Percentiles rank a stretch among this genome's conserved stretches.
Evolutionary conservation across 23 tunicate species (phyloP).

Genomic region (Trididemnum nubilum): DNA sequence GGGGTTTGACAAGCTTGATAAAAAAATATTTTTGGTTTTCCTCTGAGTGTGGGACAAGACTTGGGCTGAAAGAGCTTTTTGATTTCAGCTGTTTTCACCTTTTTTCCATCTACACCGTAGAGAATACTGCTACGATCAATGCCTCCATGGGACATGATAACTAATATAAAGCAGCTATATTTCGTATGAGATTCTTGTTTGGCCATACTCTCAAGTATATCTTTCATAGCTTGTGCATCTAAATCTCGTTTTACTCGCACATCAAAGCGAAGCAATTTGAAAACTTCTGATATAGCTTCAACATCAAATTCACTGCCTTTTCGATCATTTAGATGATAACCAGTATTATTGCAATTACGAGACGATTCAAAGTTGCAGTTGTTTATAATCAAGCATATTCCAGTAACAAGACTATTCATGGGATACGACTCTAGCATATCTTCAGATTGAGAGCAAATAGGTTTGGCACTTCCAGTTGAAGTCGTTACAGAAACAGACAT

Average conservation of each 20-base stretch:
- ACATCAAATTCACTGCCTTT: slow-evolving; percentile 50
- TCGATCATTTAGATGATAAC: slow-evolving; percentile 30
- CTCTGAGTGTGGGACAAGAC: slow-evolving; percentile 38
- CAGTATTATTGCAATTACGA: background rate
- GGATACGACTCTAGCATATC: slow-evolving; percentile 13
- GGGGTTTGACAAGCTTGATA: slow-evolving; percentile 76
- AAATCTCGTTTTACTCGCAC: slow-evolving; percentile 37
- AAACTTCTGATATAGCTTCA: slow-evolving; percentile 19
- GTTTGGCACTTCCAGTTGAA: too few species aligned
- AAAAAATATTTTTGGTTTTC: slow-evolving; percentile 80
- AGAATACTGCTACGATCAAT: slow-evolving; percentile 57
- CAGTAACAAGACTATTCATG: slow-evolving; percentile 52
- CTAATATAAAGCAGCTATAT: slow-evolving; percentile 49
- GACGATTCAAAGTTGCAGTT: slow-evolving; percentile 26
- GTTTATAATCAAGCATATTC: slow-evolving; percentile 67
- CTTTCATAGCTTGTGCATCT: slow-evolving; percentile 33
- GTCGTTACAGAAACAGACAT: too few species aligned
- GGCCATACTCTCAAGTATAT: slow-evolving; percentile 11
- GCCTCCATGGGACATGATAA: slow-evolving; percentile 86
- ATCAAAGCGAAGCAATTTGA: slow-evolving; percentile 54
- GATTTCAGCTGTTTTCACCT: slow-evolving; percentile 25
- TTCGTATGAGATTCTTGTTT: slow-evolving; percentile 10
- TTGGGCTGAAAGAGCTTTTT: slow-evolving; percentile 43
- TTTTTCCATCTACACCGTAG: slow-evolving; percentile 71
- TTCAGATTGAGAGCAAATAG: too few species aligned